Evolutionary conservation across 2,113 vertebrate species (phyloP), one percentile per base, ranked within the genome.

Genomic region (Erythrocercus mccallii): DNA sequence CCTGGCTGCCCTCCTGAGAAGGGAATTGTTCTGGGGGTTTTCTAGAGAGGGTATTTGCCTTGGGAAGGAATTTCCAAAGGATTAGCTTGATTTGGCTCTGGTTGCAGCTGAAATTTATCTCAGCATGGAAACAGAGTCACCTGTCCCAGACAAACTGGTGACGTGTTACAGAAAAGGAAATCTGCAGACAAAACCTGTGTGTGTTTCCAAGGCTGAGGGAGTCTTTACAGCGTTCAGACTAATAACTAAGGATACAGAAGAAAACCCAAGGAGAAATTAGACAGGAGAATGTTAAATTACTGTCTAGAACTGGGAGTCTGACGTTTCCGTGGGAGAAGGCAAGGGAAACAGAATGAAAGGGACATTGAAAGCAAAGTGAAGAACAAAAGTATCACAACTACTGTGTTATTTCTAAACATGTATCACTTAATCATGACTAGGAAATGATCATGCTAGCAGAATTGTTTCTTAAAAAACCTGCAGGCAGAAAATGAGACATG

Each of bases 101-200:
- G 17, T 2, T 94, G 62, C 22, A 69, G 66, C 31, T 44, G 30
- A 33, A 80, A 83, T 88, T 72, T 44, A 25, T 88, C 54, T 92
- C 54, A 0, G 6, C 21, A 1, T 10, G 54, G 76, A 91, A 70
- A 25, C 62, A 40, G 42, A 71, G 38, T 17, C 0, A 0, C n/a
- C 28, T 22, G n/a, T 45, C 53, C 42, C 71, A 77, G 72, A 76
- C n/a, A 70, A 87, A 65, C 42, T 30, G 50, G 60, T 56, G 78
- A 69, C 0, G 0, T 45, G 80, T 21, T 57, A 77, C 10, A 73
- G 82, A 61, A 76, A 72, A 80, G 48, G 58, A 82, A 81, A 45
- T 31, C 71, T 83, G 83, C 83, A 42, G 68, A 83, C 68, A 86
- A 77, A 88, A 86, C 22, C 28, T 37, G 24, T 9, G 15, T 20